A percentile compares a stretch with the other conserved stretches of the same genome.
Conservation (phyloP, 2,888 invertebrate genomes). For the Drosophila atripex region DNA sequence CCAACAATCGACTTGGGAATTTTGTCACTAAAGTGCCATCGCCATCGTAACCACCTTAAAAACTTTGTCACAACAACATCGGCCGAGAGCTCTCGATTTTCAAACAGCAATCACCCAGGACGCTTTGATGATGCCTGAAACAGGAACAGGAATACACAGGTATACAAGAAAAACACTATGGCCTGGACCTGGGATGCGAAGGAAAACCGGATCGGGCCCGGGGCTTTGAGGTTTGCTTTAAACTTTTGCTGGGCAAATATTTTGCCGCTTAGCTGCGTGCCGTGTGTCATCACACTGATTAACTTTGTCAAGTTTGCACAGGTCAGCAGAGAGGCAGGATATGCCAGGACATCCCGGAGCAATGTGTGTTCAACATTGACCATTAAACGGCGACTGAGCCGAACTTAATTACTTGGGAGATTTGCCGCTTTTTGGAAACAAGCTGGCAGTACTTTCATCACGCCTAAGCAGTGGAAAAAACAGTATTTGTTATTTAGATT, state of each 20-base stretch:
- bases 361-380: constrained; percentile 14
- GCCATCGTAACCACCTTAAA: constrained; percentile 59
- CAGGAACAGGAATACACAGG: constrained; percentile 9
- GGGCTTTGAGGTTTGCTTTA: constrained; percentile 39
- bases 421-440: constrained; percentile 41
- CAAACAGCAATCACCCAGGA: constrained; percentile 68
- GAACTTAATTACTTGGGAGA: constrained; percentile 72
- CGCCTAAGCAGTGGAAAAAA: background rate
- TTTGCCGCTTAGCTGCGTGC: constrained; percentile 78
- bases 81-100: constrained; percentile 61
- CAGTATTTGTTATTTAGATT: background rate
- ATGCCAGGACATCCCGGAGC: constrained; percentile 1
- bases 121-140: constrained; percentile 65
- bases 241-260: constrained; percentile 68
- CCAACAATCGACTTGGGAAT: constrained; percentile 80
- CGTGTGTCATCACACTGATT: constrained; percentile 75
- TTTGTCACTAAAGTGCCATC: constrained; percentile 77
- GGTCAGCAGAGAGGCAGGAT: constrained; percentile 34
- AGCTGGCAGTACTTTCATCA: constrained; percentile 12
- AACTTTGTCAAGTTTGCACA: constrained; percentile 66
- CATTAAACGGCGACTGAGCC: constrained; percentile 40
- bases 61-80: constrained; percentile 63
- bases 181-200: constrained; percentile 1
- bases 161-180: constrained; percentile 4
- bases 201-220: constrained; percentile 23